Base-by-base conservation (phyloP, 2,888 invertebrate genomes). In the Drosophila tanythrix region DNA sequence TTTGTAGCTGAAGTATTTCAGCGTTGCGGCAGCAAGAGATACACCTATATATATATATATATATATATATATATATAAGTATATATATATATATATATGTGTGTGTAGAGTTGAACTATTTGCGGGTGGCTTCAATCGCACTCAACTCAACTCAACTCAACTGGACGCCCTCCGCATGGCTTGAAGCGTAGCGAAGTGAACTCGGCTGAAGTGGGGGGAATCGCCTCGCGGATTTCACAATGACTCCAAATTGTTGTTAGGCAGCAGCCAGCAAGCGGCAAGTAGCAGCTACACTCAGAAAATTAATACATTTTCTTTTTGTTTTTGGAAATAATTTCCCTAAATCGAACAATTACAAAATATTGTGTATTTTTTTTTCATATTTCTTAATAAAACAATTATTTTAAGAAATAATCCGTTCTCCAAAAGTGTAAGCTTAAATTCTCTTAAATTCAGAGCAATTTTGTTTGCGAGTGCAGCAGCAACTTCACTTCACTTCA, bases 1-100 rank as follows among this genome's bases (percentile, higher is more conserved):
- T 90, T 90, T 91, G 90, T 88, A 90, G 86, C 74, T 69, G 72
- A 88, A 86, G 87, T 83, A 77, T 79, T 76, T 75, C 72, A 69
- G 55, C 68, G 53, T 46, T 55, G 43, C 48, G 18, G 58, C 51
- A 58, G 46, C 15, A 6, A 65, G 15, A 73, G 29, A 65, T 40
- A 64, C 61, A 79, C 25, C 61, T 48, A 46, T 21, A 15, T 15
- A 15, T 21, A 25, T 7, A 13, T 21, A 13, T 21, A 46, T 21
- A 7, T 25, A 15, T 15, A 25, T 21, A 7, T 13, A 6, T 21
- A 43, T n/a, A 11, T n/a, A 11, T n/a, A 5, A n/a, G 8, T 25
- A 8, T 13, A 15, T 46, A 3, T 25, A 25, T 46, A 15, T n/a
- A n/a, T 36, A 43, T n/a, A 11, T n/a, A 10, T n/a, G 11, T 40